Percentiles rank a stretch among this genome's conserved stretches.
Evolutionary conservation across 2,888 invertebrate genomes (phyloP).

Genomic region (Chrysina gloriosa): DNA sequence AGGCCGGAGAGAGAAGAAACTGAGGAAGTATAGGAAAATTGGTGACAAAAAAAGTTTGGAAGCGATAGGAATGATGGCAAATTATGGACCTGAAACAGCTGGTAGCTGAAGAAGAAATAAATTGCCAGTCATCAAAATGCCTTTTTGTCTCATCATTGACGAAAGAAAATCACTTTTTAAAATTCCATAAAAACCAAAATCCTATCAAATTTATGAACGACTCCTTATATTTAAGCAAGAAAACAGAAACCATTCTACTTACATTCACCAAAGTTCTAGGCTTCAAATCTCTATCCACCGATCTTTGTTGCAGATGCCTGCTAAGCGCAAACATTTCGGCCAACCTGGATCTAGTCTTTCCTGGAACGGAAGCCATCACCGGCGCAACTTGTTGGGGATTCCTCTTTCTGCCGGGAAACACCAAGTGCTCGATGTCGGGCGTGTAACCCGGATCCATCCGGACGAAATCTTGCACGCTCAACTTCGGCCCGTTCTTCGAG

Average conservation of each 20-base stretch:
- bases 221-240: too few species aligned
- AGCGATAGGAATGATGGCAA: too few species aligned
- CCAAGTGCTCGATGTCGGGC: constrained; percentile 70
- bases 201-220: too few species aligned
- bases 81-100: too few species aligned
- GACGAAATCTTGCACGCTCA: constrained; percentile 63
- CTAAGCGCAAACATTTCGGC: constrained; percentile 69
- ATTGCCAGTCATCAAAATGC: too few species aligned
- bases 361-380: constrained; percentile 49
- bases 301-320: constrained; percentile 63
- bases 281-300: constrained; percentile 60
- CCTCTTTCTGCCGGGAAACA: constrained; percentile 67
- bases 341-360: constrained; percentile 64
- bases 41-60: too few species aligned
- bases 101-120: too few species aligned
- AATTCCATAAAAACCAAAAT: too few species aligned
- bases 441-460: constrained; percentile 68
- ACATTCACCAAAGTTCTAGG: constrained; percentile 57
- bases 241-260: constrained; percentile 50
- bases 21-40: too few species aligned
- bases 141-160: too few species aligned
- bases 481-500: constrained; percentile 58
- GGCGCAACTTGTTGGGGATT: constrained; percentile 65
- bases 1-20: too few species aligned
- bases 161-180: too few species aligned